Base-by-base conservation (phyloP, 1,140 invertebrate genomes). In the Penaeus japonicus region DNA sequence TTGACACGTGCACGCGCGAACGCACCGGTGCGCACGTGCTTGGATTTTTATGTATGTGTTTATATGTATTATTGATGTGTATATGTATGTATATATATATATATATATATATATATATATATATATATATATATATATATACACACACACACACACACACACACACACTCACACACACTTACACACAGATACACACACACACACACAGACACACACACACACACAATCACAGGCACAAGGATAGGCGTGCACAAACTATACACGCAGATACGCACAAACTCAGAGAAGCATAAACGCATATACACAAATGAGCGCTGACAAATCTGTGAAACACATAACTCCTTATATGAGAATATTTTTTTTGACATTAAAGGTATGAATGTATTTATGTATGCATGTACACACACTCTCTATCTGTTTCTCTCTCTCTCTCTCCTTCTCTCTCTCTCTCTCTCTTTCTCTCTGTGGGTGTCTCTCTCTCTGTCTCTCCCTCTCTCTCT, bases 371-470 rank as follows among this genome's bases (percentile, higher is more conserved):
- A 18, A 27, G 15, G 73, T 22, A 27, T 75, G 73, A 18, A 27
- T 75, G 73, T 75, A 27, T 18, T 17, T 75, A 27, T 75, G 73
- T 75, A 27, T 75, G 73, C 30, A 27, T 75, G 73, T 75, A 54
- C 22, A 81, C 39, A 53, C 30, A 4, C 35, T n/a, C 24, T 20
- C 47, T 55, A n/a, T 55, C 24, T 22, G 30, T 47, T 53, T 81
- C 35, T 24, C 78, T 53, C 53, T 53, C 35, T 81, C 55, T 81
- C 78, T 79, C 77, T 79, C 77, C 47, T 39, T 79, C 77, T 32
- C 77, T 79, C 30, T 12, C 77, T 79, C 77, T 79, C 77, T 79
- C 77, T 10, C 35, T 81, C 78, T 81, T 53, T 55, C 35, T 81
- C 78, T 53, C 53, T 81, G 24, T 81, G 24, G 30, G 32, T 55